These are phyloP conservation scores for Steromphala cineraria DNA, from an alignment of 2,888 invertebrate species.

Conservation along the genomic window DNA sequence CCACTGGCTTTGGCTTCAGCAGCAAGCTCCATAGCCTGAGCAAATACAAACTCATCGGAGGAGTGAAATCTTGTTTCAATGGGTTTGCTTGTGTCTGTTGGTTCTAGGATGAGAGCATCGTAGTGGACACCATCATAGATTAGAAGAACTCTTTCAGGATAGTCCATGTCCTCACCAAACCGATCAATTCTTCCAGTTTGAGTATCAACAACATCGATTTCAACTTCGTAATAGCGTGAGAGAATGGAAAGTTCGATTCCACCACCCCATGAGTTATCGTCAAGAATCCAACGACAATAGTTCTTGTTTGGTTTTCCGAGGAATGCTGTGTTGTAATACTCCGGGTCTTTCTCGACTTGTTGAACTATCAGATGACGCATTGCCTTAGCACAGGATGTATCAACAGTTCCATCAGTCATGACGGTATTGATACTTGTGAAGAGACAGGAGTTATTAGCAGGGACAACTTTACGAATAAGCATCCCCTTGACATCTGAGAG, in stretches of 20 bases:
- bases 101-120: slow-evolving; percentile 92
- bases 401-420: slow-evolving; percentile 80
- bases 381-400: slow-evolving; percentile 83
- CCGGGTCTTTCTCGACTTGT: slow-evolving; percentile 85
- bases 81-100: slow-evolving; percentile 70
- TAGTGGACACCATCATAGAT: slow-evolving; percentile 98
- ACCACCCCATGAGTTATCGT: slow-evolving; percentile 90
- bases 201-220: slow-evolving; percentile 95
- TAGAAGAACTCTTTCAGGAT: slow-evolving; percentile 88
- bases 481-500: slow-evolving; percentile 79
- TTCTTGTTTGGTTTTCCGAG: slow-evolving; percentile 85
- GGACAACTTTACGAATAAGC: slow-evolving; percentile 91
- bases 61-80: slow-evolving; percentile 87
- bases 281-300: slow-evolving; percentile 93
- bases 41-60: slow-evolving; percentile 83
- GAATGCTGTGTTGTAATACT: slow-evolving; percentile 89
- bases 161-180: slow-evolving; percentile 92
- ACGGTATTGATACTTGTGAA: slow-evolving; percentile 89
- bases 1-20: slow-evolving; percentile 90
- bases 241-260: slow-evolving; percentile 94
- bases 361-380: slow-evolving; percentile 92
- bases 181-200: slow-evolving; percentile 89
- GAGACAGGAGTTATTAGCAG: slow-evolving; percentile 96
- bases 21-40: slow-evolving; percentile 89
- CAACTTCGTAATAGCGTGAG: slow-evolving; percentile 89